These are phyloP conservation scores for Gavia stellata DNA, from an alignment of 2,113 vertebrate species.

Conservation along the genomic window DNA sequence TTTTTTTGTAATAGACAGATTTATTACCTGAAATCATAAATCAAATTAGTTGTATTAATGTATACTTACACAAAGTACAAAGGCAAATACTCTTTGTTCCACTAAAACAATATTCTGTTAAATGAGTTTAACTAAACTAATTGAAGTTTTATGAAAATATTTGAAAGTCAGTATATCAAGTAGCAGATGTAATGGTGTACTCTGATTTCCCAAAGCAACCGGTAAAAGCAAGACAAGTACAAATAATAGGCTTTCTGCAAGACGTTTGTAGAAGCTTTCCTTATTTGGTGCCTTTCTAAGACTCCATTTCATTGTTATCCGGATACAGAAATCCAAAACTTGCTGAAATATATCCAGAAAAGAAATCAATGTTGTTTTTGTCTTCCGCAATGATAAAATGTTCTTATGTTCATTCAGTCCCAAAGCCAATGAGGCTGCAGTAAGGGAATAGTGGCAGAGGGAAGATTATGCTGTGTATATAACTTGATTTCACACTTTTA, in stretches of 20 bases:
- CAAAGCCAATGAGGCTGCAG: not conserved
- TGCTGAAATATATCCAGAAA: not conserved
- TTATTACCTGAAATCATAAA: not conserved
- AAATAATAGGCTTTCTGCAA: not conserved
- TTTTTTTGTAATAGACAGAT: not conserved
- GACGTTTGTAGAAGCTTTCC: not conserved
- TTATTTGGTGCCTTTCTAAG: not conserved
- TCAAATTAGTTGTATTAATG: not conserved
- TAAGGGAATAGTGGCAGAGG: not conserved
- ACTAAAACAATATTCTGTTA: not conserved
- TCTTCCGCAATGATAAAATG: not conserved
- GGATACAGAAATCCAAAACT: not conserved
- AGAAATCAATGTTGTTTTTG: not conserved
- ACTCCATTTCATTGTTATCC: not conserved
- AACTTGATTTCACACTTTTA: not conserved
- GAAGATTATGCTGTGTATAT: not conserved
- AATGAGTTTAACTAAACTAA: not conserved
- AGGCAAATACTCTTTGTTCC: not conserved
- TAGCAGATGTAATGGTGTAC: not conserved
- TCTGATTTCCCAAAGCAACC: not conserved
- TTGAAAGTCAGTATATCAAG: not conserved
- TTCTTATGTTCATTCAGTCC: not conserved
- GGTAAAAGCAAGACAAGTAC: not conserved
- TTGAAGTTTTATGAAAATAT: not conserved
- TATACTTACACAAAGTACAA: not conserved